Conservation (phyloP, 2,888 invertebrate genomes). For the Megalurothrips usitatus region DNA sequence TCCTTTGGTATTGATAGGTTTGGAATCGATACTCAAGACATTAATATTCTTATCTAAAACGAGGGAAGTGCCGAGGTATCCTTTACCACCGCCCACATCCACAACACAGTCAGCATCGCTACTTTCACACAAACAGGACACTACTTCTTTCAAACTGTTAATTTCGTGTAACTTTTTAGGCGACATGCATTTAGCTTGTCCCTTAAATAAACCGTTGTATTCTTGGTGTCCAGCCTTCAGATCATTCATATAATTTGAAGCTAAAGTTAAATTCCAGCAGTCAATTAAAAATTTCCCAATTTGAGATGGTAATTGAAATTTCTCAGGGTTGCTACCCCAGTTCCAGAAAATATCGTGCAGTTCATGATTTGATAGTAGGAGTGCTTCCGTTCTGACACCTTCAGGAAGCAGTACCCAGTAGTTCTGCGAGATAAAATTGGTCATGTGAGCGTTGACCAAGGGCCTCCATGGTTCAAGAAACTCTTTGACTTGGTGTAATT, state of each 20-base stretch:
- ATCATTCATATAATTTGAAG: slow-evolving; percentile 31
- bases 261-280: slow-evolving; percentile 44
- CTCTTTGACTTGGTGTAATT: slow-evolving; percentile 50
- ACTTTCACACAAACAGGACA: slow-evolving; percentile 49
- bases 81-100: slow-evolving; percentile 88
- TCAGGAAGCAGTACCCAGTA: slow-evolving; percentile 62
- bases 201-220: slow-evolving; percentile 5
- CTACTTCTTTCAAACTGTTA: slow-evolving; percentile 29
- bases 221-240: slow-evolving; percentile 28
- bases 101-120: slow-evolving; percentile 54
- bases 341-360: not conserved
- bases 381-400: slow-evolving; percentile 52
- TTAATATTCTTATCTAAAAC: slow-evolving; percentile 64
- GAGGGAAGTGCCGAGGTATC: slow-evolving; percentile 73
- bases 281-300: slow-evolving; percentile 43
- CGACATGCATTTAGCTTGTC: slow-evolving; percentile 28
- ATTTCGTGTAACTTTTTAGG: slow-evolving; percentile 30
- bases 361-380: not conserved
- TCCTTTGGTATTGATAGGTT: slow-evolving; percentile 59
- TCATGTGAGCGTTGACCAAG: slow-evolving; percentile 73
- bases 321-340: slow-evolving; percentile 38
- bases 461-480: slow-evolving; percentile 58
- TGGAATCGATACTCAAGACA: slow-evolving; percentile 79
- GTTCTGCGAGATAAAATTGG: slow-evolving; percentile 62
- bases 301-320: slow-evolving; percentile 27